Base-by-base conservation (phyloP, 2,113 vertebrate genomes). In the Cephalopholis sonnerati region DNA sequence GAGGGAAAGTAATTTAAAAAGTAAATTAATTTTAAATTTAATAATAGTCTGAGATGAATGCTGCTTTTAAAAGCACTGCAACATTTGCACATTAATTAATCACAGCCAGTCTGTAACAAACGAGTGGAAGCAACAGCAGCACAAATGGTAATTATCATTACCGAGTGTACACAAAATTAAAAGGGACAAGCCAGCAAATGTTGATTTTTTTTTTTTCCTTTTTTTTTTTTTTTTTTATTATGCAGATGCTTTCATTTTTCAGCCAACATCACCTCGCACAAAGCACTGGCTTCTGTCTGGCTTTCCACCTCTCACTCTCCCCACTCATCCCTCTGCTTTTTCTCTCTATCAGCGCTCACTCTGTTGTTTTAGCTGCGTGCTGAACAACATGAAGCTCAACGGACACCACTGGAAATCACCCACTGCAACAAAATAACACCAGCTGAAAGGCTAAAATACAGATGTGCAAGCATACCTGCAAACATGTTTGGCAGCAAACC, bases 21-120 rank as follows among this genome's bases (percentile, higher is more conserved):
- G 27, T 4, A 63, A 66, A 75, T 5, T 55, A 13, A 55, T 72
- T 27, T 16, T 41, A 53, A 29, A 15, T 57, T 50, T 6, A 50
- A 18, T 50, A 17, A 54, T 57, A 48, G 65, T 70, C 25, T 25
- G 54, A 24, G 8, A 48, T 48, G 4, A 48, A 50, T 55, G 36
- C 57, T 75, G 57, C 61, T 69, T 61, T 46, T 29, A 51, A 66
- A 79, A 61, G 53, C 46, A 77, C 20, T 25, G 15, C 27, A 70
- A 8, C 50, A 66, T 84, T 61, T 84, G 24, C 67, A 79, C 41
- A 67, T 53, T 61, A 74, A 73, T 88, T 86, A 84, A 77, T 71
- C 41, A 70, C 16, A 71, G 27, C n/a, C 46, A 55, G 54, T 50
- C 46, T 57, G n/a, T 54, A 77, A 69, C 68, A 55, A 41, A 62